Evolutionary conservation across 2,888 invertebrate species (phyloP), one percentile per base, ranked within the genome.

Genomic region (Rhodophaea formosa): DNA sequence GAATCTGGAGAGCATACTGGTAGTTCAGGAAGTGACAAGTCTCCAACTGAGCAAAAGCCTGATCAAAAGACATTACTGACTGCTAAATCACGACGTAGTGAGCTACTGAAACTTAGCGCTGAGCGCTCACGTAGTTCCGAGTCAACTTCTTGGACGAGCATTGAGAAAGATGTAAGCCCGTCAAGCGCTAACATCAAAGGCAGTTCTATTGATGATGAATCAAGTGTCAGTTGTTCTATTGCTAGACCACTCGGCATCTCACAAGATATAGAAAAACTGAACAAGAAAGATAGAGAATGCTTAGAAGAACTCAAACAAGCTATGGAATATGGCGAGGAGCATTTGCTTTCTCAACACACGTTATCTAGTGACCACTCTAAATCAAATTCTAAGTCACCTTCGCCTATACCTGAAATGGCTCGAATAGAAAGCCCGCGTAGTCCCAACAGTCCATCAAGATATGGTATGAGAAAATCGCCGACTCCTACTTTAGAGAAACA

Each of bases 111-210:
- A 72, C 81, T 95, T 23, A 95, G 94, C 66, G 93, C 95, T 0
- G 96, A 96, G 75, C 94, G 95, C 60, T 96, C 96, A 0, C 92
- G 94, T 66, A 96, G 96, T 70, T 96, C 96, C 1, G 96, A 96
- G 72, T 95, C 95, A 0, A 94, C 93, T 35, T 96, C 96, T 0
- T 96, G 95, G 95, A 96, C 96, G 0, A 95, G 95, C 70, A 94
- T 95, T n/a, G 95, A 95, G 75, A 95, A 94, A 78, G 94, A 94
- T 74, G 86, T 89, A 0, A 95, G 94, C 70, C 94, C 95, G 8
- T 92, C 91, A 1, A 89, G 91, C 68, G 88, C 92, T 10, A 90
- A 93, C 59, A 93, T 94, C 60, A 95, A 95, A 79, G 94, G 94
- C 47, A 93, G 93, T 70, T 94, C 94, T 0, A 86, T 94, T 16